A percentile compares a stretch with the other conserved stretches of the same genome.
Evolutionary conservation across 2,797 vertebrate genomes (phyloP).

Genomic region (Fistularia commersonii): DNA sequence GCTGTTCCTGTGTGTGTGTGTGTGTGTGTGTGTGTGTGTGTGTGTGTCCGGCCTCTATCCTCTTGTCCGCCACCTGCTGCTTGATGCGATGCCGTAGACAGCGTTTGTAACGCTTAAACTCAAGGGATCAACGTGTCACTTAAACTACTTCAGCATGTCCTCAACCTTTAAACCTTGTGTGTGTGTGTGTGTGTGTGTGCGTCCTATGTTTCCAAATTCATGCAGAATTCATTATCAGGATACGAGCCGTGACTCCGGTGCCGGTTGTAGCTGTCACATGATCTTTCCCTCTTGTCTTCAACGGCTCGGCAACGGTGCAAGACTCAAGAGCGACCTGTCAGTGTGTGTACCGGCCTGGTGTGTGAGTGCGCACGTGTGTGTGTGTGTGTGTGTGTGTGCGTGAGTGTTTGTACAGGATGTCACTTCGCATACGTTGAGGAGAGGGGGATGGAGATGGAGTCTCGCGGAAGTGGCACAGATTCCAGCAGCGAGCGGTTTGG

Average conservation of each 20-base stretch:
- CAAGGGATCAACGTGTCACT: too few species aligned
- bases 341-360: constrained; percentile 10
- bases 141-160: too few species aligned
- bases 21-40: too few species aligned
- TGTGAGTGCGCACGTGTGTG: too few species aligned
- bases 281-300: too few species aligned
- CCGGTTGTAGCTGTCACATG: constrained; percentile 15
- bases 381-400: constrained; percentile 7
- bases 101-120: too few species aligned
- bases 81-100: too few species aligned
- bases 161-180: too few species aligned
- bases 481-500: constrained; percentile 30
- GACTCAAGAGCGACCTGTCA: constrained; percentile 32
- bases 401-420: constrained; percentile 6
- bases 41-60: too few species aligned
- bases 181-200: too few species aligned
- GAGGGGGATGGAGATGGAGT: constrained; percentile 24
- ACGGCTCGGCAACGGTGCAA: constrained; percentile 9
- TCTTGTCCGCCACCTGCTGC: too few species aligned
- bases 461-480: constrained; percentile 33
- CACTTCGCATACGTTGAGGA: constrained; percentile 36
- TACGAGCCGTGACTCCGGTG: constrained; percentile 41
- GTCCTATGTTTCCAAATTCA: constrained; percentile 33
- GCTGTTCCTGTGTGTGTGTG: too few species aligned
- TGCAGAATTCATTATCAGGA: constrained; percentile 55